Evolutionary conservation across 2,113 vertebrate species (phyloP).

Genomic region (Dendropsophus ebraccatus): DNA sequence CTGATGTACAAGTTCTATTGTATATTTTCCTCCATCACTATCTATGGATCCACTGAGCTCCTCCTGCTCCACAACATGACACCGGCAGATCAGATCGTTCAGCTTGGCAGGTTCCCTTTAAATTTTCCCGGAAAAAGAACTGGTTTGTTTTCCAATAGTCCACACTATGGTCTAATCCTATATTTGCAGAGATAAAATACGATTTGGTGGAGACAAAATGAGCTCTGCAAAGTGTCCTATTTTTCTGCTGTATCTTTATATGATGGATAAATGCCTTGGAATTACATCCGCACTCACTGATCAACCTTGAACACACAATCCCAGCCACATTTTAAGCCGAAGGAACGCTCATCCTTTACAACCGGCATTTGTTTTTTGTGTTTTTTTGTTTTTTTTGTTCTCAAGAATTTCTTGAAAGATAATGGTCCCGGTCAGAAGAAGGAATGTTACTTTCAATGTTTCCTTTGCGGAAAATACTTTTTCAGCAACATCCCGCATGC

Average conservation of each 20-base stretch:
- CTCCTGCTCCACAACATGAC: too few relatives aligned
- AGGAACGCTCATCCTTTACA: slow-evolving; percentile 32
- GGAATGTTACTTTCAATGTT: slow-evolving; percentile 22
- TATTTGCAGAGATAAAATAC: slow-evolving; percentile 45
- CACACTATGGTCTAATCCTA: slow-evolving; percentile 3
- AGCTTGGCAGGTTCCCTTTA: too few relatives aligned
- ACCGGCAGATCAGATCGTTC: too few relatives aligned
- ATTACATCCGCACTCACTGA: slow-evolving; percentile 46
- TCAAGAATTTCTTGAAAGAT: slow-evolving; percentile 22
- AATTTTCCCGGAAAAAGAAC: too few relatives aligned
- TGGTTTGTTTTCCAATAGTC: background rate
- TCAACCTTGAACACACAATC: slow-evolving; percentile 48
- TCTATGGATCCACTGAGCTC: too few relatives aligned
- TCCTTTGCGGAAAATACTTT: slow-evolving; percentile 23
- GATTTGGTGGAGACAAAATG: slow-evolving; percentile 52
- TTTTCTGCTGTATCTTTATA: slow-evolving; percentile 42
- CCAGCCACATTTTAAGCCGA: slow-evolving; percentile 34
- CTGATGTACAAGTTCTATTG: too few relatives aligned
- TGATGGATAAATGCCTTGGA: slow-evolving; percentile 48
- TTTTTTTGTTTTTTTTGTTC: background rate
- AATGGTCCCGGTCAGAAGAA: slow-evolving; percentile 18
- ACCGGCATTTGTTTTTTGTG: background rate
- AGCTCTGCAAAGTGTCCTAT: slow-evolving; percentile 23
- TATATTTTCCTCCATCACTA: too few relatives aligned
- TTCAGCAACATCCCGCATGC: slow-evolving; percentile 28